Percentiles rank a stretch among this genome's conserved stretches.
Evolutionary conservation across 2,888 invertebrate species (phyloP).

Genomic region (Sericinus montela): DNA sequence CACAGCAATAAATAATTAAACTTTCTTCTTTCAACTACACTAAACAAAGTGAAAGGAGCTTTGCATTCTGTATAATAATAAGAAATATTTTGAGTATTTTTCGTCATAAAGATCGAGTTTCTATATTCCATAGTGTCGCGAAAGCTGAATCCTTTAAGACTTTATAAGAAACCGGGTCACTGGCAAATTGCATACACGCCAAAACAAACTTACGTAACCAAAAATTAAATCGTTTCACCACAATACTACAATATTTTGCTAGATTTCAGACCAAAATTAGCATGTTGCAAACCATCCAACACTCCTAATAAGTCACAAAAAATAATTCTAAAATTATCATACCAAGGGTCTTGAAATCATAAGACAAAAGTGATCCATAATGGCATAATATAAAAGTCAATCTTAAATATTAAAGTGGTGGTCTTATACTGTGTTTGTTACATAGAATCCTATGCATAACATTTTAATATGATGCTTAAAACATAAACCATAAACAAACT

Average conservation of each 20-base stretch:
- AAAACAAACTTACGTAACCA: constrained; percentile 22
- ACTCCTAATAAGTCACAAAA: neutral
- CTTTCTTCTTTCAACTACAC: no score
- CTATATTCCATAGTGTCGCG: neutral
- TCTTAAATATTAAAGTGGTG: no score
- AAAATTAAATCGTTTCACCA: constrained; percentile 15
- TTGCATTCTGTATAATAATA: no score
- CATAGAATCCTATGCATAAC: no score
- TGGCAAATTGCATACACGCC: constrained; percentile 20
- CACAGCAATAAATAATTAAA: no score
- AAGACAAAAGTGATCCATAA: no score
- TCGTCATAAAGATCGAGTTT: neutral
- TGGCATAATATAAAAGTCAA: no score
- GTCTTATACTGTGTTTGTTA: no score
- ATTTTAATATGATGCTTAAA: no score
- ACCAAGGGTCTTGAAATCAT: no score
- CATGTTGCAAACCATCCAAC: constrained; percentile 1
- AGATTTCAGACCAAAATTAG: constrained; percentile 5
- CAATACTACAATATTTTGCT: constrained; percentile 10
- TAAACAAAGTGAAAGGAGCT: neutral
- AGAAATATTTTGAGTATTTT: neutral
- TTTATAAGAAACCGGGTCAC: constrained; percentile 22
- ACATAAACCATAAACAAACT: no score
- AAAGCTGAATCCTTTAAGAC: constrained; percentile 13
- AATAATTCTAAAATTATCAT: no score